Evolutionary conservation across 2,113 vertebrate genomes (phyloP).

Genomic region (Plotosus lineatus): DNA sequence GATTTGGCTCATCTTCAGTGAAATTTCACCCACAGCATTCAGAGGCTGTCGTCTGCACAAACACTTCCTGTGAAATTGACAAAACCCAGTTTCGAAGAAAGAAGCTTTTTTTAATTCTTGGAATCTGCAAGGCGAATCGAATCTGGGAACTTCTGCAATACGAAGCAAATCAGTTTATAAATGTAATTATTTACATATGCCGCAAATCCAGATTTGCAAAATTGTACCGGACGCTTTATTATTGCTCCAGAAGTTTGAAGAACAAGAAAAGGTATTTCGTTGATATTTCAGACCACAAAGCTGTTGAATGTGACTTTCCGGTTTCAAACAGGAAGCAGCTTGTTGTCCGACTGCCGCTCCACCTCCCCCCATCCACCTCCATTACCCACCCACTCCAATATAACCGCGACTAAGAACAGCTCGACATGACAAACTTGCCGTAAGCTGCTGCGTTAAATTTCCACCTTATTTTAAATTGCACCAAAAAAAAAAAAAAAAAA

Average conservation of each 20-base stretch:
- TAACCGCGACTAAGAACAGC: conserved; percentile 44
- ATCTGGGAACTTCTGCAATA: conserved; percentile 4
- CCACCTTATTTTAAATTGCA: conserved; percentile 62
- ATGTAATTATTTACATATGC: no score
- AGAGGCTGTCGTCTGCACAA: conserved; percentile 38
- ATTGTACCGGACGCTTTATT: not conserved
- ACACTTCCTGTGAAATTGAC: conserved; percentile 53
- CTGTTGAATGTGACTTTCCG: conserved; percentile 49
- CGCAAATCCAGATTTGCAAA: not conserved
- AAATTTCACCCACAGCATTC: conserved; percentile 34
- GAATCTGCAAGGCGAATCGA: conserved; percentile 7
- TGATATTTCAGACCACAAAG: conserved; percentile 61
- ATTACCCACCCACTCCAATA: not conserved
- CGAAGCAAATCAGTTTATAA: not conserved
- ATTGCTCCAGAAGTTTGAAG: not conserved
- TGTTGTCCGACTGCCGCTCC: conserved; percentile 44
- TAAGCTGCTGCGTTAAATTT: conserved; percentile 61
- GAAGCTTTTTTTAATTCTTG: conserved; percentile 13
- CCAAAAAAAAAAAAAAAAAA: conserved; percentile 38
- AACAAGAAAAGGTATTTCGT: conserved; percentile 2
- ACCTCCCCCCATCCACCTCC: not conserved
- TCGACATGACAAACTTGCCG: conserved; percentile 57
- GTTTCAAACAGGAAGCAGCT: conserved; percentile 65
- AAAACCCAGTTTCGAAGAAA: conserved; percentile 45
- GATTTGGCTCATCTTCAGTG: conserved; percentile 44